Conservation (phyloP, 2,113 vertebrate genomes). For the rat (Rattus norvegicus) region GRCr8 NC_086027.1:26487001-26487500, state of each 20-base stretch:
- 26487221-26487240: neutral
- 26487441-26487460: neutral
- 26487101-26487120: neutral
- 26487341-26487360: neutral
- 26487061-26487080: constrained; percentile 8
- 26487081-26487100: neutral
- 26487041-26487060: neutral
- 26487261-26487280: neutral
- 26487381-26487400: neutral
- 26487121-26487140: neutral
- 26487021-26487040: neutral
- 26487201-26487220: neutral
- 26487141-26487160: neutral
- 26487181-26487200: neutral
- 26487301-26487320: neutral
- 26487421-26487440: neutral
- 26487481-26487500: neutral
- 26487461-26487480: neutral
- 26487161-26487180: neutral
- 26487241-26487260: neutral
- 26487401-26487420: neutral
- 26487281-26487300: neutral
- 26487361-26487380: neutral
- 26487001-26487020: neutral
- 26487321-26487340: neutral